Percentiles rank a stretch among this genome's conserved stretches.
Evolutionary conservation across 1,140 invertebrate species (phyloP).

Genomic region (Eupristina koningsbergeri): DNA sequence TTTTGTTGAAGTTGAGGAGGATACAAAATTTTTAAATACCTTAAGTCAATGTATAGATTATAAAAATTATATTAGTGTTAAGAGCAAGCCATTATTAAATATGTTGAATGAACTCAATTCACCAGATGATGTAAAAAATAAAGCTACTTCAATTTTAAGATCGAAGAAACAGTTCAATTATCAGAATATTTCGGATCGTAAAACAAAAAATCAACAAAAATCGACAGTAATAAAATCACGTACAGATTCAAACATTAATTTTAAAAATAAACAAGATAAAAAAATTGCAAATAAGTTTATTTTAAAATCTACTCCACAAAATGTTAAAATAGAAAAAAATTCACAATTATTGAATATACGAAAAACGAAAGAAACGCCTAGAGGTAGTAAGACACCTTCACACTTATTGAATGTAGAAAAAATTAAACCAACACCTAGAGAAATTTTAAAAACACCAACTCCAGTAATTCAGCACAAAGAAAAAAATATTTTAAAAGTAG

Average conservation of each 20-base stretch:
- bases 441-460: background rate
- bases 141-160: background rate
- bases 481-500: background rate
- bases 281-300: background rate
- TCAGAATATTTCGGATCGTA: background rate
- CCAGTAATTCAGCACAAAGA: background rate
- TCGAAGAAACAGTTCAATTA: background rate
- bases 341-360: background rate
- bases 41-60: slow-evolving; percentile 57
- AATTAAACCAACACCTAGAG: background rate
- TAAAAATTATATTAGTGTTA: slow-evolving; percentile 53
- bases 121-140: slow-evolving; percentile 7
- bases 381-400: background rate
- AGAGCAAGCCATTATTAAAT: slow-evolving; percentile 53
- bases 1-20: slow-evolving; percentile 35
- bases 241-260: background rate
- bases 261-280: background rate
- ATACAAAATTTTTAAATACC: slow-evolving; percentile 56
- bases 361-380: background rate
- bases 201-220: background rate
- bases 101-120: slow-evolving; percentile 41
- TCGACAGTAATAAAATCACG: background rate
- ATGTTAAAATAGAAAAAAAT: background rate
- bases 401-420: background rate
- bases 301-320: background rate